Conservation (phyloP, 1,140 invertebrate genomes). For the Mercenaria mercenaria region DNA sequence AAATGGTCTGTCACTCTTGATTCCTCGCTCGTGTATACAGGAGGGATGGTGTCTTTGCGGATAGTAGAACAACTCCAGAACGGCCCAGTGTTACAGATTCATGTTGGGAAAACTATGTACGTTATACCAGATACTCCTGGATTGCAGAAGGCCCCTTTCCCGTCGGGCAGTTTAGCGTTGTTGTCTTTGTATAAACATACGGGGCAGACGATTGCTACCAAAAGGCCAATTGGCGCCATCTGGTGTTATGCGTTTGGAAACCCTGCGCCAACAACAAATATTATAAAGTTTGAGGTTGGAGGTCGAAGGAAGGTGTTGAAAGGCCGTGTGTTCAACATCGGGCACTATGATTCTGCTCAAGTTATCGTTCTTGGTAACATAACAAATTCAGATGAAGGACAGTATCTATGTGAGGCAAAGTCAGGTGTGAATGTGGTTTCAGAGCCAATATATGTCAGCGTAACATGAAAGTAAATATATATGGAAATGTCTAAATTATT, state of each 20-base stretch:
- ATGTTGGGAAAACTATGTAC: constrained; percentile 41
- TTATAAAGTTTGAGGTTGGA: neutral
- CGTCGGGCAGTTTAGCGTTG: constrained; percentile 24
- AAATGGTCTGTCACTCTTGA: constrained; percentile 53
- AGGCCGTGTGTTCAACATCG: constrained; percentile 43
- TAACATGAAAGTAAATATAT: constrained; percentile 12
- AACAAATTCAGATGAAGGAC: neutral
- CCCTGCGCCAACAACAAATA: constrained; percentile 46
- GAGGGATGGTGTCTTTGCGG: constrained; percentile 52
- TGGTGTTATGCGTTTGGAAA: constrained; percentile 66
- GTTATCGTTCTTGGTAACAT: constrained; percentile 42
- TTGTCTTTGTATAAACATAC: constrained; percentile 46
- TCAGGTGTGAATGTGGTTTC: constrained; percentile 21
- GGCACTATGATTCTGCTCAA: constrained; percentile 57
- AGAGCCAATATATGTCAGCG: constrained; percentile 45
- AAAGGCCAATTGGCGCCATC: constrained; percentile 42
- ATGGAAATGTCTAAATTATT: no score
- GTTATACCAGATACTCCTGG: constrained; percentile 34
- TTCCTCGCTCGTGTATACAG: constrained; percentile 21
- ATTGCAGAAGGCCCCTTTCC: constrained; percentile 37
- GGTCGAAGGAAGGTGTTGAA: constrained; percentile 24
- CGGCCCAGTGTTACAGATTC: constrained; percentile 49
- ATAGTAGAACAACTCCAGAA: constrained; percentile 42
- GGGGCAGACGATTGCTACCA: constrained; percentile 14
- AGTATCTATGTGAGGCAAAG: constrained; percentile 45